Conservation (phyloP, 2,888 invertebrate species). For the Dendrolimus pini region DNA sequence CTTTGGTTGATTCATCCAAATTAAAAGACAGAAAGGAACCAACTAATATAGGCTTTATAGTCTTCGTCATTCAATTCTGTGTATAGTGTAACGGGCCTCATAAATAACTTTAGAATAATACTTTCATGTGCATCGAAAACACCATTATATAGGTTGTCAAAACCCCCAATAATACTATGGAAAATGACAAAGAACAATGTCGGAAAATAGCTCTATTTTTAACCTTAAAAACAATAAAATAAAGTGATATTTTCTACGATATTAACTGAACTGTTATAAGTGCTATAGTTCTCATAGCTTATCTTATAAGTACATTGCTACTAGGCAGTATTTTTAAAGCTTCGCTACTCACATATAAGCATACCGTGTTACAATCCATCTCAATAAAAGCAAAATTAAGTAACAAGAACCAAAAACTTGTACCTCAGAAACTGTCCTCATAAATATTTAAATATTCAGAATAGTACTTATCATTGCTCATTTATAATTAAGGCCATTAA, state of each 20-base stretch:
- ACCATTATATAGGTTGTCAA: conserved; percentile 7
- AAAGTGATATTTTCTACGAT: conserved; percentile 70
- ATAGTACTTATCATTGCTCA: too few relatives aligned
- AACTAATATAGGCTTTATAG: too few relatives aligned
- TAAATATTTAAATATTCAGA: too few relatives aligned
- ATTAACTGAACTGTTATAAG: conserved; percentile 42
- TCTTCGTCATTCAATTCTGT: too few relatives aligned
- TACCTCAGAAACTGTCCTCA: too few relatives aligned
- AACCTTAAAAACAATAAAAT: conserved; percentile 46
- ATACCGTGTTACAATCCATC: conserved; percentile 16
- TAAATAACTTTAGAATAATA: too few relatives aligned
- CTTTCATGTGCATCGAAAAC: conserved; percentile 2
- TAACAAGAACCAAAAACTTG: too few relatives aligned
- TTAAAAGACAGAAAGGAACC: too few relatives aligned
- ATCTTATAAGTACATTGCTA: conserved; percentile 45
- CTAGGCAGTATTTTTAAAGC: conserved; percentile 58
- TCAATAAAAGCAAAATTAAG: not conserved
- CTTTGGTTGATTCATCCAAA: too few relatives aligned
- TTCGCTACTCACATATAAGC: conserved; percentile 44
- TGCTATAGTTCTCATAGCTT: conserved; percentile 43
- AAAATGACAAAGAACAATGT: conserved; percentile 23
- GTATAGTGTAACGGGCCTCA: too few relatives aligned
- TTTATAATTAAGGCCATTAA: too few relatives aligned
- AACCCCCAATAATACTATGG: conserved; percentile 13
- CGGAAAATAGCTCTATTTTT: conserved; percentile 48